Base-by-base conservation (phyloP, 1,140 invertebrate species). In the Diplogasteroides magnus region DNA sequence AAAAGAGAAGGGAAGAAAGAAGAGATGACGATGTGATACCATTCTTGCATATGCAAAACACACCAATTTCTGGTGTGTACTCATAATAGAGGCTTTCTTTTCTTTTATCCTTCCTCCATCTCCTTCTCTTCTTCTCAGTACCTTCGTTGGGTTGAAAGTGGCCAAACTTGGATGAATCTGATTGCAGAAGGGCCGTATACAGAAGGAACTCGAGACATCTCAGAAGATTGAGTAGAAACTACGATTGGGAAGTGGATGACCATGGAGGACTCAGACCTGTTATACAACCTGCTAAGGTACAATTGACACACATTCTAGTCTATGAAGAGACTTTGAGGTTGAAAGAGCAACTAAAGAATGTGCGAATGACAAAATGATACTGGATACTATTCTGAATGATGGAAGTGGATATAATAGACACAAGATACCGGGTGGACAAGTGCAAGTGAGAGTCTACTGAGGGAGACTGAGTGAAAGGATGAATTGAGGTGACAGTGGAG, bases 241-340 rank as follows among this genome's bases (percentile, higher is more conserved):
- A 82, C 65, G 80, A 82, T 61, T 82, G 80, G 80, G 81, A 82
- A 66, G 79, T 82, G 31, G 72, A 76, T 63, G 78, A 79, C 14
- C 63, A 79, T 31, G 77, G 77, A 26, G 69, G 48, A 11, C 72
- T 81, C 19, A 57, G 74, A 25, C 79, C 80, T 37, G 68, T 82
- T 59, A 70, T 79, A 27, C 77, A 80, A 61, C 66, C 72, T 11
- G 56, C 66, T 2, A 67, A 72, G 55, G 68, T 77, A 1, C 48
- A 66, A 25, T 69, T 29, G 11, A 26, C 31, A 67, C 31, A 57
- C 25, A 74, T 69, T 27, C 23, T 74, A 23, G 26, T 61, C 15
- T 28, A 15, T 19, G 15, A 19, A 19, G 15, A 61, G 27, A 61
- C 26, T 67, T 63, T 67, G 28, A 72, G 70, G 70, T 67, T 31